Conservation (phyloP, 2,888 invertebrate genomes). For the Himalopsyche anomala region DNA sequence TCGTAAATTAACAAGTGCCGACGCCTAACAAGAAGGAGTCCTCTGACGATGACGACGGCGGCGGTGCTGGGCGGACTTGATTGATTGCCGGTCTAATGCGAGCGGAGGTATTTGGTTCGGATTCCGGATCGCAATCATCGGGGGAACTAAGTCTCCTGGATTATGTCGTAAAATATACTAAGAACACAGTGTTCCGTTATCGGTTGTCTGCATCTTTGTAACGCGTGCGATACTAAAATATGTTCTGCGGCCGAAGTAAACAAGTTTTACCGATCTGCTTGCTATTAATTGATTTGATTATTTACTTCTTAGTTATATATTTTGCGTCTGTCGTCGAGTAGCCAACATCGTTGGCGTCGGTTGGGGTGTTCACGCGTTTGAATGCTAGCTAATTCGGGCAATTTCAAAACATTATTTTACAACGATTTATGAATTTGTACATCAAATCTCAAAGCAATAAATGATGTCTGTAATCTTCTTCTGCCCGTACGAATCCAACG, state of each 20-base stretch:
- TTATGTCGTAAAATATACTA: not conserved
- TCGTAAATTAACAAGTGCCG: slow-evolving; percentile 6
- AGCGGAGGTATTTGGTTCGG: not conserved
- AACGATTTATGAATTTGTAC: too few species aligned
- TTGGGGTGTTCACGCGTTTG: too few species aligned
- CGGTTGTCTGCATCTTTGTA: not conserved
- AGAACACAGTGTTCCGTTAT: slow-evolving; percentile 3
- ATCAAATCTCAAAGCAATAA: too few species aligned
- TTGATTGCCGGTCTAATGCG: slow-evolving; percentile 19
- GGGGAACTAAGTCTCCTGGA: slow-evolving; percentile 13
- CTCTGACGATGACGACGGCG: not conserved
- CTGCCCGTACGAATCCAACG: too few species aligned
- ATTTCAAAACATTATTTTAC: too few species aligned
- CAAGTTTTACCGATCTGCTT: not conserved
- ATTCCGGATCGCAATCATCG: not conserved
- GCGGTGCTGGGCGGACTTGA: not conserved
- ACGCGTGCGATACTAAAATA: slow-evolving; percentile 14
- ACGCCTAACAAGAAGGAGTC: not conserved
- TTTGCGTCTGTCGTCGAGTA: too few species aligned
- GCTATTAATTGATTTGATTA: too few species aligned
- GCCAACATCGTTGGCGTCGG: too few species aligned
- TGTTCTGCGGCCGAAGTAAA: not conserved
- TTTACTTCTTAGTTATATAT: too few species aligned
- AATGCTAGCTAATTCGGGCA: too few species aligned
- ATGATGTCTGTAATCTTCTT: too few species aligned